A percentile compares a stretch with the other conserved stretches of the same genome.
Conservation (phyloP, 2,797 vertebrate species). For the Emydoidea blandingii region DNA sequence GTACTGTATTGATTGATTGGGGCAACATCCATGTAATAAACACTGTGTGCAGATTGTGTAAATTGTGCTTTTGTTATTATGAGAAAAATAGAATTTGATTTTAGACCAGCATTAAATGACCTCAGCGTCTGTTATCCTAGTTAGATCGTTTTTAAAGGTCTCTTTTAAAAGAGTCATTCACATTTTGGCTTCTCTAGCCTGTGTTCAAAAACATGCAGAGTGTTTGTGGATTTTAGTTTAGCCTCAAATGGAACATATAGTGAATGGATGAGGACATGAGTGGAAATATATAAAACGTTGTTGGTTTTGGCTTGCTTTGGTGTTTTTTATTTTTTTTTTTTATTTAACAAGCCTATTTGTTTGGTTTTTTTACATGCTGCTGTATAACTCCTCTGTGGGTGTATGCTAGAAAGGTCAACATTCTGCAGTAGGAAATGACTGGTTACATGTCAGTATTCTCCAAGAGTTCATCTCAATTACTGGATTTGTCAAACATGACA, state of each 20-base stretch:
- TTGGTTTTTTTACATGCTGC: conserved; percentile 38
- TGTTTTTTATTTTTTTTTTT: not conserved
- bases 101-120: not conserved
- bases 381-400: conserved; percentile 54
- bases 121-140: not conserved
- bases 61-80: conserved; percentile 6
- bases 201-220: conserved; percentile 3
- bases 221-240: conserved; percentile 28
- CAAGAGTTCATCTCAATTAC: conserved; percentile 78
- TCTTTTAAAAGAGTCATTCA: not conserved
- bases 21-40: not conserved
- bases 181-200: not conserved
- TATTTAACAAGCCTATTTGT: conserved; percentile 49
- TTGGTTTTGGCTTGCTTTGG: not conserved
- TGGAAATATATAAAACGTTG: conserved; percentile 38
- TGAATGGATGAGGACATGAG: conserved; percentile 39
- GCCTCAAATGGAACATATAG: not conserved
- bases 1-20: not conserved
- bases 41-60: not conserved
- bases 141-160: not conserved
- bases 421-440: conserved; percentile 70
- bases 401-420: conserved; percentile 51
- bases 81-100: not conserved
- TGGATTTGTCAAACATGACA: conserved; percentile 79
- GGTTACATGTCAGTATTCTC: conserved; percentile 72